Evolutionary conservation across 2,113 vertebrate genomes (phyloP), one percentile per base, ranked within the genome.

Genomic region (Cavia porcellus): DNA sequence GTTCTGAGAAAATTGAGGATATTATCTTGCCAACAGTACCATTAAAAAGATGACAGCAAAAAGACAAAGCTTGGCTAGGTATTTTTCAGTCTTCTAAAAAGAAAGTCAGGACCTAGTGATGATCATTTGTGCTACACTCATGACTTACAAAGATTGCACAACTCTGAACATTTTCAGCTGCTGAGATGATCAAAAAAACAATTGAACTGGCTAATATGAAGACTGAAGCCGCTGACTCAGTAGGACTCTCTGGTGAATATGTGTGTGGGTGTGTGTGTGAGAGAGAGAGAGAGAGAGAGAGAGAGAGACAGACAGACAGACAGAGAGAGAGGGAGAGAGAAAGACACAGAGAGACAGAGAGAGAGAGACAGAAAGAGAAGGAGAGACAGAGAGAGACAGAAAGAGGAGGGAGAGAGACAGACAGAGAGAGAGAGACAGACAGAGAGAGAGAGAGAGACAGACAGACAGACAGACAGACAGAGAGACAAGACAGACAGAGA

Each of bases 131-230:
- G 74, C 11, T 57, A 47, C 24, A 59, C 19, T 62, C 47, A 64
- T 59, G 68, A 86, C 25, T 89, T 85, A 80, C 0, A 30, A 85
- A 57, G 84, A 88, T 68, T 28, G 74, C 9, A 28, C 47, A 77
- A 24, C 55, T 92, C 68, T 74, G 38, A 87, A 24, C 42, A 83
- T 9, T 90, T 92, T 75, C 7, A 22, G 30, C 94, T 32, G 50
- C 35, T 81, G 84, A 84, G 61, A 80, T 19, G 61, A 10, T 59
- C 92, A 80, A 95, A 74, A 92, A 90, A 55, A 59, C n/a, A 62
- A 70, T 30, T 64, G 35, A 72, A 80, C n/a, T 17, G 42, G 30
- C 6, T 79, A 7, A 64, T 64, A 83, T 59, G 35, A 86, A 92
- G 62, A 2, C 42, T 61, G 19, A 9, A 42, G 35, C 57, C 57